phyloP scores from a whole-genome alignment of 2,888 invertebrate genomes.

The Limnephilus rhombicus region DNA sequence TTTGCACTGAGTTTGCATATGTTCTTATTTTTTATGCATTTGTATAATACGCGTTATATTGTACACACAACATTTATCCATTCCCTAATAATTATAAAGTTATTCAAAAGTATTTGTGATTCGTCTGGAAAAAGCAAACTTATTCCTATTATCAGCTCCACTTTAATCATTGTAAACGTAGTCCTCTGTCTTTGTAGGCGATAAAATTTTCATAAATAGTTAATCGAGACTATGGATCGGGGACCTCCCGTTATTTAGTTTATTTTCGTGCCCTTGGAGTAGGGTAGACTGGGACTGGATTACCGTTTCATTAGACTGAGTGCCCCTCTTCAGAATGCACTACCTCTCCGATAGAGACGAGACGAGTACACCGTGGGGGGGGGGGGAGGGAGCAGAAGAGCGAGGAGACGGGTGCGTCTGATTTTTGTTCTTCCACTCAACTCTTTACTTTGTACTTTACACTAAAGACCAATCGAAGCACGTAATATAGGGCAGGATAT shows the following conservation, averaged over 20 bases:
- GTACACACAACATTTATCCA: neutral
- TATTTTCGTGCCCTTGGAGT: constrained; percentile 70
- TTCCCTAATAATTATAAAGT: neutral
- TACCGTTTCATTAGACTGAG: constrained; percentile 79
- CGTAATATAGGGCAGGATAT: no score
- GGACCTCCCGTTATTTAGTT: constrained; percentile 10
- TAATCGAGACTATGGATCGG: constrained; percentile 8
- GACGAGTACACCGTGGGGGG: neutral
- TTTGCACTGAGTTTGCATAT: no score
- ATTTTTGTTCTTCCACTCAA: constrained; percentile 56
- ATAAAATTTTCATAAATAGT: constrained; percentile 26
- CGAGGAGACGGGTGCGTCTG: constrained; percentile 61
- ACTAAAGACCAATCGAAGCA: no score
- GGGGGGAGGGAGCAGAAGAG: neutral
- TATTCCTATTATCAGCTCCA: neutral
- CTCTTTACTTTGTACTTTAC: neutral
- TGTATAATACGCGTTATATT: no score
- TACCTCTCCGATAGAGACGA: constrained; percentile 61
- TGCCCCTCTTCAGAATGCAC: constrained; percentile 71
- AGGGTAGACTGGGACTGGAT: constrained; percentile 71
- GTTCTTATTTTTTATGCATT: no score
- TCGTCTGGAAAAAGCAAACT: neutral
- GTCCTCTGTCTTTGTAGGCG: neutral
- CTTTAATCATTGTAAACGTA: neutral
- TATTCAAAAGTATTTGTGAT: neutral